Conservation (phyloP, 2,888 invertebrate species). For the Chorisops tibialis region DNA sequence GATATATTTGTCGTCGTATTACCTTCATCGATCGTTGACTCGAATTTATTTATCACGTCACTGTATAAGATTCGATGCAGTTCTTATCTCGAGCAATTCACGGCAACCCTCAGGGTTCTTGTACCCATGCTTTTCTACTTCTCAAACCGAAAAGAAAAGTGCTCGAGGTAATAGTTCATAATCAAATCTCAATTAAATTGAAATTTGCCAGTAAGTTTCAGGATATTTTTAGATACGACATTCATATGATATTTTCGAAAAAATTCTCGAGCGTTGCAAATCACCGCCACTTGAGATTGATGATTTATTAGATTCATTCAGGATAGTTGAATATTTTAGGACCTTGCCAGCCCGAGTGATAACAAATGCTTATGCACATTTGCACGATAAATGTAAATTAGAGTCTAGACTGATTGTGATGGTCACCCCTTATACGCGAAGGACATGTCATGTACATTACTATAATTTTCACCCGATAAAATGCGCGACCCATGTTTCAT, state of each 20-base stretch:
- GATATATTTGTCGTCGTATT: not conserved
- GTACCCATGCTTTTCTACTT: not conserved
- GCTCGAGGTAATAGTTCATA: slow-evolving; percentile 9
- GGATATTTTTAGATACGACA: slow-evolving; percentile 13
- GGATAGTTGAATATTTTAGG: too few species aligned
- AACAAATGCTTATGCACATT: too few species aligned
- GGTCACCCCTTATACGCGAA: too few species aligned
- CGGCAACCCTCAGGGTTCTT: not conserved
- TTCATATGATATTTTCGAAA: slow-evolving; percentile 12
- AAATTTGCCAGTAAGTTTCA: not conserved
- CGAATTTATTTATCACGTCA: slow-evolving; percentile 14
- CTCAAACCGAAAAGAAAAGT: not conserved
- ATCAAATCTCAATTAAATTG: slow-evolving; percentile 25
- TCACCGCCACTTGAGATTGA: not conserved
- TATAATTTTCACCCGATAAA: too few species aligned
- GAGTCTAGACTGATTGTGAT: too few species aligned
- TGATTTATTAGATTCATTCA: not conserved
- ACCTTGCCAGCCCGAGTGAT: too few species aligned
- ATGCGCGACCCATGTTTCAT: too few species aligned
- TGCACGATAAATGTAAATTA: too few species aligned
- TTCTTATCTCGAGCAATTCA: not conserved
- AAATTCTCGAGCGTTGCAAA: slow-evolving; percentile 1
- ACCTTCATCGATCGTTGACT: not conserved
- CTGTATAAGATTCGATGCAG: slow-evolving; percentile 15
- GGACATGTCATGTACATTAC: too few species aligned